Evolutionary conservation across 2,797 vertebrate species (phyloP).

Genomic region (Hylomyscus alleni): DNA sequence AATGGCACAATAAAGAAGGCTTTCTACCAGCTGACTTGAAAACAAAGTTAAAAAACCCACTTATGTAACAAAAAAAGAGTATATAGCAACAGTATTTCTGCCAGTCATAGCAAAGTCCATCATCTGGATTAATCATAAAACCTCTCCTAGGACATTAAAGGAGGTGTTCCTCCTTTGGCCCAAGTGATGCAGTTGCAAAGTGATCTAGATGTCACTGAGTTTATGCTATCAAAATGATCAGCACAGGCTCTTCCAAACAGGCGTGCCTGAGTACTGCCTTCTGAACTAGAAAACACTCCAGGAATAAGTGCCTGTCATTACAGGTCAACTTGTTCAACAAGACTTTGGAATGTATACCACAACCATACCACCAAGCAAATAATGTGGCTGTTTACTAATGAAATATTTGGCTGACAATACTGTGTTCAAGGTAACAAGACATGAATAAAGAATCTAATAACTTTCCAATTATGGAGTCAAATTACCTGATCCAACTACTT

Average conservation of each 20-base stretch:
- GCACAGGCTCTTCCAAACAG: too few relatives aligned
- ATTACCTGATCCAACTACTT: neutral
- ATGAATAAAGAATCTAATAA: neutral
- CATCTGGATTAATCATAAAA: neutral
- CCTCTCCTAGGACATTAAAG: neutral
- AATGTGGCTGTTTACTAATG: neutral
- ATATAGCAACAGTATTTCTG: neutral
- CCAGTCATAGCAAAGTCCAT: too few relatives aligned
- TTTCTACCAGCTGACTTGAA: neutral
- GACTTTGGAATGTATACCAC: neutral
- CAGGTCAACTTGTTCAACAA: neutral
- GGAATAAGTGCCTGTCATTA: neutral
- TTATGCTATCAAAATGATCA: neutral
- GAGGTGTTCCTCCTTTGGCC: too few relatives aligned
- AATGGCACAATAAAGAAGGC: neutral
- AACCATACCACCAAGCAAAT: neutral
- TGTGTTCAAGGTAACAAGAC: neutral
- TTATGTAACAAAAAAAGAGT: neutral
- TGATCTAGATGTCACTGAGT: too few relatives aligned
- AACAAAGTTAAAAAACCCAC: neutral
- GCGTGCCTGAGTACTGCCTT: neutral
- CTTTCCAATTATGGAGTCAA: neutral
- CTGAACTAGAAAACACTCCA: neutral
- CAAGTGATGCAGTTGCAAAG: neutral
- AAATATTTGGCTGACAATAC: neutral